Base-by-base conservation (phyloP, 2,113 vertebrate genomes). In the Serinus canaria region DNA sequence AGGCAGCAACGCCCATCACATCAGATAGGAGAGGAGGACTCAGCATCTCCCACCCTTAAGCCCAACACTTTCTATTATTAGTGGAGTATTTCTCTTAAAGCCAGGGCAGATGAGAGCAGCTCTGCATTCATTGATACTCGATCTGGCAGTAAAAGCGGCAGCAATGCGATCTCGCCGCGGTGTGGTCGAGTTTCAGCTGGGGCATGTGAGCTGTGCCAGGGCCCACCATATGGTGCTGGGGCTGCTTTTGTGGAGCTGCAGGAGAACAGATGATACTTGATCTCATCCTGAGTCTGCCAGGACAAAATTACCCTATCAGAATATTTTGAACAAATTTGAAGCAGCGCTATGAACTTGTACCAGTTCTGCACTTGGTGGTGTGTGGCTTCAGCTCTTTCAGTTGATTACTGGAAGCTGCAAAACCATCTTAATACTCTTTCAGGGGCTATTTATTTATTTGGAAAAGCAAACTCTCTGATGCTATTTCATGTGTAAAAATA, bases 261-360 rank as follows among this genome's bases (percentile, higher is more conserved):
- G 66, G 28, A 91, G 85, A 93, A 24, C 76, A 96, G 79, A 92
- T 74, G 92, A 97, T 73, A 92, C 76, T 90, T 52, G 83, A 95
- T 93, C 76, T 72, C 21, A 75, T 92, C 64, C 52, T 15, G 52
- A 75, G 52, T 31, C 89, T 97, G 94, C 86, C 89, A 96, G 95
- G 76, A 86, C 79, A 81, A 96, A 94, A 97, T 92, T 92, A 77
- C 43, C 60, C 56, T 52, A 93, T 62, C 96, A 90, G 92, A 96
- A 95, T 93, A 90, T 97, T 95, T 89, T 92, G 55, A 75, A 74
- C 64, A 52, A 89, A 90, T 81, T 74, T 83, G 39, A 93, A 67
- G 68, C 89, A 92, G 76, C 13, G 16, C 47, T 47, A 15, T 67
- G 94, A 92, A 81, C 68, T 70, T 25, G 1, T n/a, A 90, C 24